These are phyloP conservation scores for Seriola dumerili DNA, from an alignment of 2,113 vertebrate genomes.

Conservation along the genomic window DNA sequence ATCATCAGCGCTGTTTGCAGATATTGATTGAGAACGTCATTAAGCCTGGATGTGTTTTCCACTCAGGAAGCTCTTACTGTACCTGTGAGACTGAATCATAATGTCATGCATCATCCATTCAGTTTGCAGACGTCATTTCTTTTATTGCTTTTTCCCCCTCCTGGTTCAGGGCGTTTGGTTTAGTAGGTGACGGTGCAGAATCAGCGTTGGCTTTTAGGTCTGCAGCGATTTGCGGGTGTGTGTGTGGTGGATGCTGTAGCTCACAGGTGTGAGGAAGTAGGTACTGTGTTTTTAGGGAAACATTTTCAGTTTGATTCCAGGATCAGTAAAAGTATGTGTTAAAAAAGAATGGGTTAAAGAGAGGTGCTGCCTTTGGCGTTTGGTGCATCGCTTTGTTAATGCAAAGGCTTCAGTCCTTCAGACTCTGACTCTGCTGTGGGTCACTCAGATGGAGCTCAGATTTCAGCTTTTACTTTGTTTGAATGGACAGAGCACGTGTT, in stretches of 20 bases:
- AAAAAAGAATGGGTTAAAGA: no score
- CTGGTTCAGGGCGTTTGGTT: background rate
- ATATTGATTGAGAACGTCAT: constrained; percentile 7
- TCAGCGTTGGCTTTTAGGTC: background rate
- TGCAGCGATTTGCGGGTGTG: background rate
- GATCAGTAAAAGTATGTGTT: no score
- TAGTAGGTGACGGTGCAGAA: background rate
- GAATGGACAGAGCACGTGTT: no score
- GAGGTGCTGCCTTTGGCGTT: no score
- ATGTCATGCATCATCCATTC: background rate
- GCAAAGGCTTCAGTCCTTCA: no score
- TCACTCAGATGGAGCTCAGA: no score
- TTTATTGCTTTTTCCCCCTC: background rate
- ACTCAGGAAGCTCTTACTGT: constrained; percentile 33
- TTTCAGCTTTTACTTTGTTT: no score
- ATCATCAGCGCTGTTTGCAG: constrained; percentile 9
- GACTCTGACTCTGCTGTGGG: no score
- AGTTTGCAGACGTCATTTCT: background rate
- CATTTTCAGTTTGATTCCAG: no score
- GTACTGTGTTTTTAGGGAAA: no score
- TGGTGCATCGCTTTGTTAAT: no score
- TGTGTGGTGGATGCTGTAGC: background rate
- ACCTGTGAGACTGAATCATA: constrained; percentile 4
- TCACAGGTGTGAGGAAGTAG: background rate
- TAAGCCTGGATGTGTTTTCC: background rate